Conservation (phyloP, 1,140 invertebrate genomes). For the Apis laboriosa region DNA sequence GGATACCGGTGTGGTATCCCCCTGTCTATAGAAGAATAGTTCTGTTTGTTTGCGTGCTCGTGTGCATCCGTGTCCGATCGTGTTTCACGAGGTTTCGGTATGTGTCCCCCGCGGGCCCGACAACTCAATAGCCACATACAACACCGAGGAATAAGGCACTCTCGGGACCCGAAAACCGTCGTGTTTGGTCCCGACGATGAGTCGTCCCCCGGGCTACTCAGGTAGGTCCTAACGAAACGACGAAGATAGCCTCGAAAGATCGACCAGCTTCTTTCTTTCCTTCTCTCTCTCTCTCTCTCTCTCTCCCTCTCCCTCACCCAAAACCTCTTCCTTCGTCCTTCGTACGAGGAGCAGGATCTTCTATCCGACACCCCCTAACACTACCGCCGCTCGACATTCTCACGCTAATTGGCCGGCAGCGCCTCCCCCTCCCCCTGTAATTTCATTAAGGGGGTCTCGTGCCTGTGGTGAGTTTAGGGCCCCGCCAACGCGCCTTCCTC, state of each 20-base stretch:
- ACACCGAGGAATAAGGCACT: slow-evolving; percentile 66
- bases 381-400: slow-evolving; percentile 70
- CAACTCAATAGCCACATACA: slow-evolving; percentile 74
- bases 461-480: slow-evolving; percentile 64
- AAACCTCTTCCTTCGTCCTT: slow-evolving; percentile 11
- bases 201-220: slow-evolving; percentile 67
- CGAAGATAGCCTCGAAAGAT: slow-evolving; percentile 49
- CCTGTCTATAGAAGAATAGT: slow-evolving; percentile 58
- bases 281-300: background rate
- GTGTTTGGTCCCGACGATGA: slow-evolving; percentile 64
- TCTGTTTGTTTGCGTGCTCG: slow-evolving; percentile 72
- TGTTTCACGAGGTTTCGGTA: slow-evolving; percentile 73
- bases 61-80: slow-evolving; percentile 74
- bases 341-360: slow-evolving; percentile 42
- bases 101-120: slow-evolving; percentile 70
- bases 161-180: slow-evolving; percentile 48
- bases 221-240: slow-evolving; percentile 68
- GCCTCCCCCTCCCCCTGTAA: slow-evolving; percentile 73
- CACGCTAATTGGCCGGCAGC: slow-evolving; percentile 75
- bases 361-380: slow-evolving; percentile 56
- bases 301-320: background rate
- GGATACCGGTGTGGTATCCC: slow-evolving; percentile 59
- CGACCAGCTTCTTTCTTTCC: slow-evolving; percentile 5
- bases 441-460: slow-evolving; percentile 77
- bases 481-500: slow-evolving; percentile 52